Evolutionary conservation across 2,888 invertebrate species (phyloP).

Genomic region (Leptogaster cylindrica): DNA sequence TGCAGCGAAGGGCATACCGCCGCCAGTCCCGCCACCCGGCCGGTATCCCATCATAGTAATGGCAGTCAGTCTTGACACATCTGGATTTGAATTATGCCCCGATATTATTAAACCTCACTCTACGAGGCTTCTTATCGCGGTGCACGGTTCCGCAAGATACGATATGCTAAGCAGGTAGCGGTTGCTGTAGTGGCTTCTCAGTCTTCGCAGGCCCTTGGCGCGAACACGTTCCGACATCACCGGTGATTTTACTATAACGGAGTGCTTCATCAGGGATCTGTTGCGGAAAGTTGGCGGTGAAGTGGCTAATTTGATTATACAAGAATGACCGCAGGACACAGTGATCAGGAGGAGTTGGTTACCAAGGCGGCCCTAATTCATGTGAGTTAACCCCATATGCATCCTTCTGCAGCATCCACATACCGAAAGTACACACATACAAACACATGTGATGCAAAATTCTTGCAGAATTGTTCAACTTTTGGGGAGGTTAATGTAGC

Average conservation of each 20-base stretch:
- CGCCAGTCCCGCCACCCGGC: neutral
- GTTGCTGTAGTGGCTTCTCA: neutral
- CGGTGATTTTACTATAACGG: too few species aligned
- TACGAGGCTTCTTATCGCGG: constrained; percentile 16
- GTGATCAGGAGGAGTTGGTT: neutral
- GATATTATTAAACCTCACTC: constrained; percentile 5
- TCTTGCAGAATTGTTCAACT: too few species aligned
- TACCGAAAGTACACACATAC: too few species aligned
- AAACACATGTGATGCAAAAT: too few species aligned
- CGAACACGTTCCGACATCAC: too few species aligned
- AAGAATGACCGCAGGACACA: constrained; percentile 4
- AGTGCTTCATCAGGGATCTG: too few species aligned
- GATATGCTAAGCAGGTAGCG: neutral
- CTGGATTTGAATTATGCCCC: constrained; percentile 23
- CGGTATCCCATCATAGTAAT: too few species aligned
- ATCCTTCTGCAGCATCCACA: too few species aligned
- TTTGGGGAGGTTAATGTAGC: too few species aligned
- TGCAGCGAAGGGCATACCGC: too few species aligned
- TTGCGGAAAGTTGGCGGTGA: too few species aligned
- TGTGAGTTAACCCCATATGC: neutral
- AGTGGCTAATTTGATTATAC: neutral
- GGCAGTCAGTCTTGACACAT: constrained; percentile 15
- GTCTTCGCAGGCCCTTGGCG: neutral
- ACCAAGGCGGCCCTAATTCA: neutral
- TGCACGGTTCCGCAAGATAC: neutral